Conservation (phyloP, 1,140 invertebrate genomes). For the Caenorhabditis elegans region WBcel235 BX284603.4:6903501-6904000, state of each 20-base stretch:
- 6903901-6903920: constrained; percentile 16
- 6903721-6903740: background rate
- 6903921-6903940: constrained; percentile 3
- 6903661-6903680: background rate
- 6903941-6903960: constrained; percentile 3
- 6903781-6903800: background rate
- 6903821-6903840: background rate
- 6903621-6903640: background rate
- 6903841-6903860: background rate
- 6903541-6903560: background rate
- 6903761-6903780: background rate
- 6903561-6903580: background rate
- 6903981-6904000: background rate
- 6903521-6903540: background rate
- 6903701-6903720: background rate
- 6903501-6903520: background rate
- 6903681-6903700: background rate
- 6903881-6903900: background rate
- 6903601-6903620: background rate
- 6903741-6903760: background rate
- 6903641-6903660: background rate
- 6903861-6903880: too few species aligned
- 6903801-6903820: background rate
- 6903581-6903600: background rate
- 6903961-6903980: background rate